Evolutionary conservation across 2,113 vertebrate genomes (phyloP), one percentile per base, ranked within the genome.

Genomic region (Helogale parvula): DNA sequence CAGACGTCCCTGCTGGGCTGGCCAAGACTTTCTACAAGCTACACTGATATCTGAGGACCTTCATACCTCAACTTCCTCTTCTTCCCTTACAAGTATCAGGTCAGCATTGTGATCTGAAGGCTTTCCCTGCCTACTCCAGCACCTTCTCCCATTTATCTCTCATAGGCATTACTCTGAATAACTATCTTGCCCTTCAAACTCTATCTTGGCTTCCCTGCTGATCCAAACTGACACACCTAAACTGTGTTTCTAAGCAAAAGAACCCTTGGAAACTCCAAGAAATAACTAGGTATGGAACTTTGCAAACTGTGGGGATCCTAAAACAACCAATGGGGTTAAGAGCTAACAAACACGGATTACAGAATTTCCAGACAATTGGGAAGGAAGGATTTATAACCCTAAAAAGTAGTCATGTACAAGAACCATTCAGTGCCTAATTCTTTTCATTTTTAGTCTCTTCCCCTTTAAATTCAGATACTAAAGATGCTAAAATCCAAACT

Each of bases 401-500:
- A 27, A 71, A 76, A 90, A 68, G 16, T 35, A 0, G 2, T 60
- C 38, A 45, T 14, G 21, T 80, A 68, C 21, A 74, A 92, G 50
- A 88, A 21, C 19, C 38, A 60, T 76, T 77, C 35, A 41, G 11
- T 81, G 45, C n/a, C 17, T 83, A 81, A 8, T 45, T 81, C 79
- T 85, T 87, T 35, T 12, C 33, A 29, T 96, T 87, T 87, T 33
- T 57, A 76, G 23, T 77, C 25, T 13, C 57, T 92, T 68, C 41
- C 41, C 13, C 33, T 90, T 87, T 45, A 96, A 68, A 86, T 77
- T 33, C 7, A 80, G 66, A 74, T 76, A 12, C 72, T 72, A 63
- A 94, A 81, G 57, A 19, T 81, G n/a, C 80, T 82, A 4, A 13
- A 41, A 92, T 97, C 52, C 77, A 96, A 96, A 89, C 38, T 72